phyloP scores from a whole-genome alignment of 2,113 vertebrate species.

The Ellobius talpinus region DNA sequence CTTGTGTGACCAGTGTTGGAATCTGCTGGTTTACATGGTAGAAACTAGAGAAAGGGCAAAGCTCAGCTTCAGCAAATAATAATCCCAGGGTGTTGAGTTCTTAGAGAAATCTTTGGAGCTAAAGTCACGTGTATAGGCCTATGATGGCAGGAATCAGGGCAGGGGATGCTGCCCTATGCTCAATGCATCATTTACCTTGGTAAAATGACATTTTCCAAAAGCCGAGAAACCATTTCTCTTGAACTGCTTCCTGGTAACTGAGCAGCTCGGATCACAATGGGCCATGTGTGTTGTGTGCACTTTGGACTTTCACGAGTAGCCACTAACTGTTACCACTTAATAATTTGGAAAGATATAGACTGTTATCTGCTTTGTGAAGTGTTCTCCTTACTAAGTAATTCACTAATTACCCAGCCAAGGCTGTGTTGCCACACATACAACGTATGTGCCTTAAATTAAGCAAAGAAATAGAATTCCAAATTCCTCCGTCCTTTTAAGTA shows the following conservation, averaged over 20 bases:
- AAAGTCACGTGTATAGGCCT: background rate
- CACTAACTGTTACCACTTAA: background rate
- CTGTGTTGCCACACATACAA: conserved; percentile 41
- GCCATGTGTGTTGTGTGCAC: background rate
- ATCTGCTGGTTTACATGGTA: background rate
- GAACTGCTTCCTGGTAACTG: background rate
- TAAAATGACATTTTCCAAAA: conserved; percentile 53
- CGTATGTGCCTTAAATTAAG: conserved; percentile 63
- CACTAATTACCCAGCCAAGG: conserved; percentile 61
- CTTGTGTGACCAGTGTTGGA: background rate
- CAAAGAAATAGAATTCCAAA: conserved; percentile 58
- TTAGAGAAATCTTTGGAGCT: conserved; percentile 29
- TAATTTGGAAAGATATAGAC: background rate
- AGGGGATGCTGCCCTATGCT: background rate
- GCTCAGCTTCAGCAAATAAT: background rate
- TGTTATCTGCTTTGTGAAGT: conserved; percentile 28
- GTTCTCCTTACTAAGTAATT: conserved; percentile 41
- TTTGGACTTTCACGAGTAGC: background rate
- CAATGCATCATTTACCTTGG: background rate
- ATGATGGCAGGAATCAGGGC: background rate
- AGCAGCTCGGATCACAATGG: background rate
- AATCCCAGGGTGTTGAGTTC: background rate
- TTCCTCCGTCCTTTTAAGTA: conserved; percentile 60
- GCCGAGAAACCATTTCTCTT: background rate
- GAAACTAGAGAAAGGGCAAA: conserved; percentile 10